Base-by-base conservation (phyloP, 2,113 vertebrate genomes). In the Notarius quadriscutis region DNA sequence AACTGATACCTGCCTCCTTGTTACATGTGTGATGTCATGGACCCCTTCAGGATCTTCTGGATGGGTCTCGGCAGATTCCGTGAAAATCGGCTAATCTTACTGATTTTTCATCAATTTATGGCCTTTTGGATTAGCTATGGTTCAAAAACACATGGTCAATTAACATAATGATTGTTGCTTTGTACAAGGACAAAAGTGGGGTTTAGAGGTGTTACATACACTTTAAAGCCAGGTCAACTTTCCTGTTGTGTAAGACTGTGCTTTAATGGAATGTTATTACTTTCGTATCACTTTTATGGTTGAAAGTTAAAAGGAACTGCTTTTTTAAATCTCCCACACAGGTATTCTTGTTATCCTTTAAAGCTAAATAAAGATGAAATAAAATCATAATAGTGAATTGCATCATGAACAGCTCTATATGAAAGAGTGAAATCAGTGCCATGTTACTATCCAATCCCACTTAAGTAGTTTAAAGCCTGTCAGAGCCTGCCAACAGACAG, bases 341-440 rank as follows among this genome's bases (percentile, higher is more conserved):
- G n/a, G 34, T 41, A 60, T 34, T 81, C 41, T 82, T 81, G 30
- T 81, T 62, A 15, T 58, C 53, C 30, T 48, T 81, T 62, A 81
- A 81, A 60, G 27, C 5, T 80, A 12, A 81, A 34, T 34, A 10
- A 57, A 60, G 8, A 58, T 60, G 0, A 60, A 62, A 60, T 41
- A 63, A 41, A 48, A 63, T 25, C 34, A 6, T 22, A 30, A 82
- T 81, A 27, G 25, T 27, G 7, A 78, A 78, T 53, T 51, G 1
- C 34, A 74, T 75, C 25, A 57, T 30, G 15, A 18, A 60, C 27
- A 82, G 79, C 1, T 14, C n/a, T 20, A 11, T 81, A 62, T 11
- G 5, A 81, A 60, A 81, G 79, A 34, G 34, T 22, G 34, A 82
- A 63, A 81, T 81, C 22, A 5, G 27, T 81, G 79, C 27, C 53